Conservation (phyloP, 2,113 vertebrate genomes). For the Epinephelus cyanopodus region DNA sequence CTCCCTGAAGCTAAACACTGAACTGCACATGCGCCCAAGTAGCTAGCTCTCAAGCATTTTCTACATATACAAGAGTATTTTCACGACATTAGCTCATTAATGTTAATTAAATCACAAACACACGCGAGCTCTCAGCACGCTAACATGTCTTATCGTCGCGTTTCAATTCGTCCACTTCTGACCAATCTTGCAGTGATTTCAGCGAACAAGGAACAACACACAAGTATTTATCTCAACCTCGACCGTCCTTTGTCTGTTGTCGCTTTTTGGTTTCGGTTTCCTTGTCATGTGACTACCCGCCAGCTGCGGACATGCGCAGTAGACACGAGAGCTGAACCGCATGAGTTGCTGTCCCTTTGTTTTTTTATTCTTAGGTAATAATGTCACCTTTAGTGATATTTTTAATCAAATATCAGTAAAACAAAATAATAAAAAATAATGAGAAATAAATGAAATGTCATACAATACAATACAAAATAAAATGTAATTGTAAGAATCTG, state of each 20-base stretch:
- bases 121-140: too few species aligned
- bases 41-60: not conserved
- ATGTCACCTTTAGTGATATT: too few species aligned
- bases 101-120: not conserved
- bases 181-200: not conserved
- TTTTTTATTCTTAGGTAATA: too few species aligned
- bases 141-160: too few species aligned
- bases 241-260: slow-evolving; percentile 7
- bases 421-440: too few species aligned
- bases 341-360: too few species aligned
- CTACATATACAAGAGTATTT: not conserved
- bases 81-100: not conserved
- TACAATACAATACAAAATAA: too few species aligned
- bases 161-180: not conserved
- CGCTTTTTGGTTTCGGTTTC: slow-evolving; percentile 51
- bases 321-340: not conserved
- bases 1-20: rapidly evolving
- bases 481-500: not conserved
- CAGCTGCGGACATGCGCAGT: slow-evolving; percentile 21
- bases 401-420: too few species aligned
- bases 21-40: slow-evolving; percentile 7
- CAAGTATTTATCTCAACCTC: rapidly evolving
- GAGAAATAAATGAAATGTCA: too few species aligned
- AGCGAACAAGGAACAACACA: not conserved
- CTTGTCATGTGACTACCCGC: slow-evolving; percentile 40